Evolutionary conservation across 2,113 vertebrate species (phyloP).

Genomic region (Cathartes aura): DNA sequence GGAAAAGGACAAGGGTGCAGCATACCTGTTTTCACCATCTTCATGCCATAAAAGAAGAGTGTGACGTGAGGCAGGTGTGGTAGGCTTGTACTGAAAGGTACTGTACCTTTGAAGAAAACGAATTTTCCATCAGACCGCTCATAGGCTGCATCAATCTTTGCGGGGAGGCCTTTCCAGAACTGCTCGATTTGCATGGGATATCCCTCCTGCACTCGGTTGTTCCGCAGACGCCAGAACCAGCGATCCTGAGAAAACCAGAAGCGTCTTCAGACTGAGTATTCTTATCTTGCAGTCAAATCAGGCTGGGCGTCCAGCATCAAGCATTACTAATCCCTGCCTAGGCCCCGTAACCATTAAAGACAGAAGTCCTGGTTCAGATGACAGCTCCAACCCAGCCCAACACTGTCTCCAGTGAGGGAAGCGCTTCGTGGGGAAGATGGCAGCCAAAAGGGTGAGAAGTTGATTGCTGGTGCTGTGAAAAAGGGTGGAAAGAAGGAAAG

Average conservation of each 20-base stretch:
- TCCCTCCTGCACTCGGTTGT: slow-evolving; percentile 95
- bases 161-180: slow-evolving; percentile 97
- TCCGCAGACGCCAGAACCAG: slow-evolving; percentile 98
- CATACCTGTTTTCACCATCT: fast-evolving
- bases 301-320: neutral
- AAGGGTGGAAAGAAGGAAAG: neutral
- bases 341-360: neutral
- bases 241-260: slow-evolving; percentile 81
- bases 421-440: neutral
- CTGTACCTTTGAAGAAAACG: slow-evolving; percentile 96
- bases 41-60: no score
- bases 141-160: slow-evolving; percentile 94
- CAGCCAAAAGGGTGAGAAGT: neutral
- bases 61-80: neutral
- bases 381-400: neutral
- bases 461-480: neutral
- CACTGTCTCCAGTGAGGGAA: neutral
- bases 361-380: neutral
- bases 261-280: neutral
- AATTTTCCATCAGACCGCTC: slow-evolving; percentile 96
- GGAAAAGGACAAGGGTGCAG: neutral
- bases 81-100: neutral
- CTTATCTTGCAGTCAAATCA: neutral
- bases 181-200: slow-evolving; percentile 98
- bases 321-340: neutral